Conservation (phyloP, 1,140 invertebrate species). For the Brachionus calyciflorus region DNA sequence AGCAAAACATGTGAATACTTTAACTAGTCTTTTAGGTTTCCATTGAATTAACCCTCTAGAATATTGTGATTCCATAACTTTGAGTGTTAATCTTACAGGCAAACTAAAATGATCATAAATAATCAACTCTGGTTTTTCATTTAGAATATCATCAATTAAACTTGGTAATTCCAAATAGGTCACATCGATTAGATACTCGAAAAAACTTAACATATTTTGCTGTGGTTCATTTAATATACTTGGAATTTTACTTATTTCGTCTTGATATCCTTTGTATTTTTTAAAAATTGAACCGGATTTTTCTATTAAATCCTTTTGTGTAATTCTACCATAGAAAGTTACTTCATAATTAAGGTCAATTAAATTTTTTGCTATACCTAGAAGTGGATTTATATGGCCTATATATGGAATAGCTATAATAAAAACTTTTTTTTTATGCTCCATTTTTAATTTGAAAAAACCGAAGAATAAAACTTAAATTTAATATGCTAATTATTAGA, state of each 20-base stretch:
- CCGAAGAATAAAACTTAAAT: no score
- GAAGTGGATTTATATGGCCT: conserved; percentile 29
- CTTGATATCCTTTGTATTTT: not conserved
- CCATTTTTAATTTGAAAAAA: no score
- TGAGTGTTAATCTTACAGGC: not conserved
- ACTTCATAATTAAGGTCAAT: conserved; percentile 5
- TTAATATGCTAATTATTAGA: no score
- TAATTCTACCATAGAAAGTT: not conserved
- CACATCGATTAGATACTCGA: no score
- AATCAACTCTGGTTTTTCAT: not conserved
- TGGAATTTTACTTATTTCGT: not conserved
- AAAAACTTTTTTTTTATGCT: not conserved
- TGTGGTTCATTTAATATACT: not conserved
- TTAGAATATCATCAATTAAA: not conserved
- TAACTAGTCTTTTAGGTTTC: not conserved
- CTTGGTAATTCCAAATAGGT: not conserved
- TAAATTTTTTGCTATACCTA: not conserved
- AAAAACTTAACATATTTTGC: not conserved
- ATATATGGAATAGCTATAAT: not conserved
- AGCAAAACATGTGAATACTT: not conserved
- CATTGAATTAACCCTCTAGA: not conserved
- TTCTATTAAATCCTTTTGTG: conserved; percentile 23
- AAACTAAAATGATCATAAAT: not conserved
- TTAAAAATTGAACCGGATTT: conserved; percentile 8
- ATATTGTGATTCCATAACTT: not conserved